These are phyloP conservation scores for Carpatolechia fugitivella DNA, from an alignment of 2,888 invertebrate species.

Conservation along the genomic window DNA sequence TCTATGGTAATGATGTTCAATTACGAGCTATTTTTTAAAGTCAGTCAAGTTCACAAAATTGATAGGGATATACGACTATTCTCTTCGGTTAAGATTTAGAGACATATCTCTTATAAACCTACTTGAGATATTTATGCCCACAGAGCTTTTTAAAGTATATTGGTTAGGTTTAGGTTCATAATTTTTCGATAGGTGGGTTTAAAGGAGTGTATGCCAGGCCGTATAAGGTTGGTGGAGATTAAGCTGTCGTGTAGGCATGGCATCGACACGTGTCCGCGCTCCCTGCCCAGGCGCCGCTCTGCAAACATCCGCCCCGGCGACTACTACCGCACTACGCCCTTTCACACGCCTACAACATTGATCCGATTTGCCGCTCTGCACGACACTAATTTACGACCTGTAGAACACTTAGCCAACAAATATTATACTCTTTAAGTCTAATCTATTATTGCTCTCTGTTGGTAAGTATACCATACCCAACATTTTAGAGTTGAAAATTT, in stretches of 20 bases:
- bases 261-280: conserved; percentile 17
- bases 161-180: not conserved
- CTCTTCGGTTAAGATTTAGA: conserved; percentile 1
- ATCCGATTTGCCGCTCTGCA: not conserved
- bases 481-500: too few species aligned
- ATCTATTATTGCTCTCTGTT: too few species aligned
- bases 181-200: not conserved
- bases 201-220: conserved; percentile 7
- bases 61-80: not conserved
- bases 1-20: conserved; percentile 6
- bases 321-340: not conserved
- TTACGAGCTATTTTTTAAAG: conserved; percentile 7
- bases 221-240: conserved; percentile 22
- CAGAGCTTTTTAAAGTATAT: conserved; percentile 2
- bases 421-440: too few species aligned
- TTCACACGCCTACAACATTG: not conserved
- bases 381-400: conserved; percentile 2
- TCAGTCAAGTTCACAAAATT: not conserved
- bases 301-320: not conserved
- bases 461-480: too few species aligned
- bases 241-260: conserved; percentile 39
- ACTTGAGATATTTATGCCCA: conserved; percentile 8
- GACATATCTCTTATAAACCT: too few species aligned
- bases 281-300: not conserved
- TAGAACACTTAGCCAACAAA: not conserved